Percentiles rank a stretch among this genome's conserved stretches.
phyloP scores from a whole-genome alignment of 1,140 invertebrate genomes.

The Apis dorsata region DNA sequence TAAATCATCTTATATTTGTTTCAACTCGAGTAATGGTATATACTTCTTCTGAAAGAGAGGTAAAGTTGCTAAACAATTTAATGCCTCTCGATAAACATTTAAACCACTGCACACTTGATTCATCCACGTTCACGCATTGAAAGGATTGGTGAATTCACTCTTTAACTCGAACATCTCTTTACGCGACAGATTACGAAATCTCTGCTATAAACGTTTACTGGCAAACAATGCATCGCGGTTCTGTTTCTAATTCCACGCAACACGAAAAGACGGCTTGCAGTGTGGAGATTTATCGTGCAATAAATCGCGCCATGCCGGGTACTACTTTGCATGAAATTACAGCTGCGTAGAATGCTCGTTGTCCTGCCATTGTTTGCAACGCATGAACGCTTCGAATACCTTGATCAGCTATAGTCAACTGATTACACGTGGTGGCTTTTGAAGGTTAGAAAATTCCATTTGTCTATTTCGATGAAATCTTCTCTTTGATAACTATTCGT shows the following conservation, averaged over 20 bases:
- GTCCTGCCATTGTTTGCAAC: constrained; percentile 15
- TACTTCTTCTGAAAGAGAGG: too few relatives aligned
- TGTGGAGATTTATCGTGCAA: constrained; percentile 20
- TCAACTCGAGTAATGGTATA: too few relatives aligned
- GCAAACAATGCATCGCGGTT: background rate
- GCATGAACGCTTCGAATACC: background rate
- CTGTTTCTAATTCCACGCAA: constrained; percentile 17
- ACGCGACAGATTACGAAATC: background rate
- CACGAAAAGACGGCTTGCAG: background rate
- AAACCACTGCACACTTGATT: too few relatives aligned
- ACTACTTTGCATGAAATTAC: constrained; percentile 36
- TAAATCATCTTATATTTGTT: too few relatives aligned
- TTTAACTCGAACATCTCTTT: background rate
- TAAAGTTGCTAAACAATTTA: too few relatives aligned
- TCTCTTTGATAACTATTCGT: too few relatives aligned
- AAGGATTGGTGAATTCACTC: too few relatives aligned
- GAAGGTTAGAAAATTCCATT: too few relatives aligned
- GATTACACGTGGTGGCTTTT: background rate
- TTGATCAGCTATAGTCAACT: background rate
- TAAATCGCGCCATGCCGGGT: constrained; percentile 16
- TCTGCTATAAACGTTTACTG: background rate
- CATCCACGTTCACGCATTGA: too few relatives aligned
- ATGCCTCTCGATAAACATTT: too few relatives aligned
- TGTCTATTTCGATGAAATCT: too few relatives aligned
- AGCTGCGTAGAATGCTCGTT: constrained; percentile 1